Evolutionary conservation across 2,113 vertebrate species (phyloP).

Genomic region (Bujurquina vittata): DNA sequence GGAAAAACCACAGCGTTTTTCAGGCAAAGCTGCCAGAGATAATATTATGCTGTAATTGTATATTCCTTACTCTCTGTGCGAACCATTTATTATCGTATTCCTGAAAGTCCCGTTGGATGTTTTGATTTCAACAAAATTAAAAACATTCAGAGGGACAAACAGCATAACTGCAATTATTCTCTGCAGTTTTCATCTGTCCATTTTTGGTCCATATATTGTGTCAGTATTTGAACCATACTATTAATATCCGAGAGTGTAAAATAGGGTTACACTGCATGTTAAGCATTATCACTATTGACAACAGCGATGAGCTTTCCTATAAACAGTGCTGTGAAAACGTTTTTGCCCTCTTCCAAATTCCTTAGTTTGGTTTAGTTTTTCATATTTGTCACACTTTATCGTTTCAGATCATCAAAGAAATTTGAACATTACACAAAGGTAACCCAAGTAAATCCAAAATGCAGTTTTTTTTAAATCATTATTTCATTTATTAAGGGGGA

Average conservation of each 20-base stretch:
- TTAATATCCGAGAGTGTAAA: neutral
- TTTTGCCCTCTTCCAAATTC: neutral
- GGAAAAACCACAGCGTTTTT: slow-evolving; percentile 18
- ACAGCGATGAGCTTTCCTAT: neutral
- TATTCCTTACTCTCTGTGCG: slow-evolving; percentile 40
- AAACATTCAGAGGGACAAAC: neutral
- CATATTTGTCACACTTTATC: neutral
- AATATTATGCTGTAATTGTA: slow-evolving; percentile 58
- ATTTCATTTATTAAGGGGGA: neutral
- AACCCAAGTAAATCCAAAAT: neutral
- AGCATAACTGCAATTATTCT: slow-evolving; percentile 1
- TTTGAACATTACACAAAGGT: no score
- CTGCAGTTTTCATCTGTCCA: slow-evolving; percentile 7
- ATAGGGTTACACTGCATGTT: no score
- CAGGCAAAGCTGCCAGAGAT: slow-evolving; percentile 47
- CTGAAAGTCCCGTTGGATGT: slow-evolving; percentile 27
- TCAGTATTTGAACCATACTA: neutral
- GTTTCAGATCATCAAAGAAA: neutral
- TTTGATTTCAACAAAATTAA: slow-evolving; percentile 30
- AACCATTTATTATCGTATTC: slow-evolving; percentile 50
- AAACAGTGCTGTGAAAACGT: neutral
- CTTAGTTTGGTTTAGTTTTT: neutral
- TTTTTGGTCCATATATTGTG: neutral
- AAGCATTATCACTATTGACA: neutral
- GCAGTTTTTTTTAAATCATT: neutral